A percentile compares a stretch with the other conserved stretches of the same genome.
Conservation (phyloP, 2,797 vertebrate species). For the Chaenodraco wilsoni region DNA sequence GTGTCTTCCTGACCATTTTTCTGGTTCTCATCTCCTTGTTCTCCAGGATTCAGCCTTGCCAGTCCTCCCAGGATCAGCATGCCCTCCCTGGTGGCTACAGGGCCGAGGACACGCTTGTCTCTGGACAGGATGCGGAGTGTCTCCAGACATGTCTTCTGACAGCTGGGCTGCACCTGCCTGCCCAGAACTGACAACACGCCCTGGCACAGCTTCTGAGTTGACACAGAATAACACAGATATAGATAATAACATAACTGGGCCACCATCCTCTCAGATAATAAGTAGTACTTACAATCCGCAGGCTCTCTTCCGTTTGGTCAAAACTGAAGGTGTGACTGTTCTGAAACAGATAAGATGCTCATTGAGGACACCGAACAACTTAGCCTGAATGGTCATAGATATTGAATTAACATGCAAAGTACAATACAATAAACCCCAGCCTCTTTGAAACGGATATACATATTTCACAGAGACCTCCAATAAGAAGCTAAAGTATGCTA, state of each 20-base stretch:
- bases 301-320: slow-evolving; percentile 90
- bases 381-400: neutral
- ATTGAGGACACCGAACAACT: slow-evolving; percentile 13
- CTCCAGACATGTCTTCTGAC: slow-evolving; percentile 92
- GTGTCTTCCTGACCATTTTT: slow-evolving; percentile 71
- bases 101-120: slow-evolving; percentile 93
- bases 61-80: slow-evolving; percentile 90
- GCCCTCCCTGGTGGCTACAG: slow-evolving; percentile 92
- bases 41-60: slow-evolving; percentile 82
- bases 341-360: slow-evolving; percentile 76
- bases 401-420: neutral
- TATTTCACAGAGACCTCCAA: no score
- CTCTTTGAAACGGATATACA: neutral
- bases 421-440: neutral
- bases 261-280: neutral
- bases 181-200: slow-evolving; percentile 88
- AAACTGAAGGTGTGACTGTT: slow-evolving; percentile 92
- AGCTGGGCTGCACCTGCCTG: slow-evolving; percentile 85
- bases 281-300: slow-evolving; percentile 88
- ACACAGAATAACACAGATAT: neutral
- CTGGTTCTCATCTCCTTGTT: slow-evolving; percentile 75
- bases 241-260: neutral
- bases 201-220: slow-evolving; percentile 90
- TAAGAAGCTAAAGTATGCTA: neutral
- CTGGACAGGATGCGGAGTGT: slow-evolving; percentile 96